A percentile compares a stretch with the other conserved stretches of the same genome.
Conservation (phyloP, 2,888 invertebrate species). For the Diabrotica balteata region DNA sequence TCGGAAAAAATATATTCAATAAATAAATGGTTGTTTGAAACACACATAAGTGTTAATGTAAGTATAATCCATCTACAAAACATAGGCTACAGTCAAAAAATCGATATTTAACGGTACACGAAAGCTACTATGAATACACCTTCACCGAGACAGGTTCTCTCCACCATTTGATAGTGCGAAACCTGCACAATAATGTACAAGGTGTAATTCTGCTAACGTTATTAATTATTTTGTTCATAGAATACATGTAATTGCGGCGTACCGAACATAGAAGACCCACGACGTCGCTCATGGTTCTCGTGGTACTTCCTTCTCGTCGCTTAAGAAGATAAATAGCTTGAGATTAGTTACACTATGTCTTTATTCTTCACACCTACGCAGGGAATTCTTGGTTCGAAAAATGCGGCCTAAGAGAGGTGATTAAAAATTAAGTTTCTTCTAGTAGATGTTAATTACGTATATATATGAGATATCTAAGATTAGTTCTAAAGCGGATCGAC, state of each 20-base stretch:
- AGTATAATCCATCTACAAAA: too few species aligned
- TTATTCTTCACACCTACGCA: constrained; percentile 6
- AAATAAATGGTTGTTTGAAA: too few species aligned
- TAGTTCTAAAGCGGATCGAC: too few species aligned
- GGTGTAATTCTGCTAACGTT: constrained; percentile 33
- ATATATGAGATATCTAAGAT: background rate
- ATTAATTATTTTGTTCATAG: constrained; percentile 32
- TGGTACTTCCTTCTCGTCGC: constrained; percentile 23
- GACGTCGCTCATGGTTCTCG: constrained; percentile 2
- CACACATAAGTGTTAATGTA: too few species aligned
- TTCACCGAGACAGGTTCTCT: too few species aligned
- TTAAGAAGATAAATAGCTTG: constrained; percentile 26
- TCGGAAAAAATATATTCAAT: too few species aligned
- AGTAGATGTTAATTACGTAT: constrained; percentile 7
- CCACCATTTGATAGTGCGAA: background rate
- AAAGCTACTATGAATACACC: too few species aligned
- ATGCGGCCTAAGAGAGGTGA: constrained; percentile 3
- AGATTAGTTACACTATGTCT: constrained; percentile 25
- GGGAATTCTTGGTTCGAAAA: background rate
- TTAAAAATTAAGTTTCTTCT: constrained; percentile 6
- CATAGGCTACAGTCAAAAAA: too few species aligned
- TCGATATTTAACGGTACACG: too few species aligned
- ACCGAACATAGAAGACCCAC: constrained; percentile 24
- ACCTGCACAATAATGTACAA: constrained; percentile 12
- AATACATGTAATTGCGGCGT: constrained; percentile 31